These are phyloP conservation scores for Diprion similis DNA, from an alignment of 1,140 invertebrate species.

Conservation along the genomic window DNA sequence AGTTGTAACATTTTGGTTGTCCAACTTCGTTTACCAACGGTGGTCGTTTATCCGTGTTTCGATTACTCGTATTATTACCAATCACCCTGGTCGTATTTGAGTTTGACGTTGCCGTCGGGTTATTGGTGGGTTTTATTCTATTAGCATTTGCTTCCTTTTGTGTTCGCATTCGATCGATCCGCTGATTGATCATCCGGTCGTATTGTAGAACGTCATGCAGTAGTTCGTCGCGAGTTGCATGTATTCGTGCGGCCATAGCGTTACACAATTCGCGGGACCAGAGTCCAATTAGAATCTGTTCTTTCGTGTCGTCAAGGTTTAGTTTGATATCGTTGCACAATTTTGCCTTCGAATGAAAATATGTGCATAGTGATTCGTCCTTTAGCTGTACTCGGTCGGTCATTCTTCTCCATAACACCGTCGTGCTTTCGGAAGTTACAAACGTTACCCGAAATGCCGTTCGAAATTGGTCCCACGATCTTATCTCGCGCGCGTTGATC, in stretches of 20 bases:
- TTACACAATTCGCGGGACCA: conserved; percentile 24
- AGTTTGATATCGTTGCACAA: conserved; percentile 13
- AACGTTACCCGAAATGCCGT: neutral
- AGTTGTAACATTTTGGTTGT: no score
- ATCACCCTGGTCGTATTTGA: neutral
- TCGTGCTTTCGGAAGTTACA: neutral
- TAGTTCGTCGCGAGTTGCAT: conserved; percentile 8
- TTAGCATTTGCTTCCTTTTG: neutral
- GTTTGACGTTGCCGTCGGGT: neutral
- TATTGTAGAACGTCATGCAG: conserved; percentile 22
- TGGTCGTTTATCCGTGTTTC: neutral
- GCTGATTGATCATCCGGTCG: neutral
- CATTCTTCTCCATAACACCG: conserved; percentile 16
- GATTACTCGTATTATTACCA: neutral
- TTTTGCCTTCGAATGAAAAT: conserved; percentile 20
- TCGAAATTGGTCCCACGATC: conserved; percentile 6
- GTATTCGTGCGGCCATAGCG: conserved; percentile 13
- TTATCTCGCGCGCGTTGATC: neutral
- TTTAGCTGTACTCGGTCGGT: conserved; percentile 15
- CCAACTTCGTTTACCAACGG: neutral
- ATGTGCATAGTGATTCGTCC: conserved; percentile 11
- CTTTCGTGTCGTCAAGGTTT: conserved; percentile 15
- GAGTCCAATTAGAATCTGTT: conserved; percentile 20
- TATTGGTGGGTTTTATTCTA: neutral
- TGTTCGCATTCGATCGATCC: neutral